Evolutionary conservation across 30 jellyfish, hydroid and myxozoan species (phyloP).

Genomic region (Sanderia malayensis): DNA sequence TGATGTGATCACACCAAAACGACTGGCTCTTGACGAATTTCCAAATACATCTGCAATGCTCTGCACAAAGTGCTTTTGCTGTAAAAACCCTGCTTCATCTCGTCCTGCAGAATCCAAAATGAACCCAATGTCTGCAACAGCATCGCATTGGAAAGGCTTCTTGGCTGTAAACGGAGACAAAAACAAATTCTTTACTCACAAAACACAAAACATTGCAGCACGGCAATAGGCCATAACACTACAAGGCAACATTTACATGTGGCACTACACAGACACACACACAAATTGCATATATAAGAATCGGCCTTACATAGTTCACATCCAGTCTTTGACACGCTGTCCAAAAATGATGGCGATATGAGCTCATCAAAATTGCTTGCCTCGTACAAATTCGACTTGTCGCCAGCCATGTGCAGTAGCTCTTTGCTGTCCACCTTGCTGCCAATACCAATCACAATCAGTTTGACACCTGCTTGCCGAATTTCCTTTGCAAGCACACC

Average conservation of each 20-base stretch:
- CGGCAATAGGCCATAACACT: too few relatives aligned
- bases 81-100: background rate
- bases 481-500: slow-evolving; percentile 54
- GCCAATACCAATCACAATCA: slow-evolving; percentile 68
- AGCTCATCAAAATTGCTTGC: slow-evolving; percentile 61
- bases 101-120: background rate
- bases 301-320: slow-evolving; percentile 43
- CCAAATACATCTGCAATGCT: slow-evolving; percentile 6
- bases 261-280: background rate
- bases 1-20: slow-evolving; percentile 23
- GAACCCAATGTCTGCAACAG: slow-evolving; percentile 13
- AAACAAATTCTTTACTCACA: background rate
- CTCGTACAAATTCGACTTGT: slow-evolving; percentile 23
- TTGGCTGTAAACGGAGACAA: background rate
- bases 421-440: slow-evolving; percentile 26
- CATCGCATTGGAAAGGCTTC: background rate
- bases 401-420: slow-evolving; percentile 57
- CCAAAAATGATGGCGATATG: slow-evolving; percentile 43
- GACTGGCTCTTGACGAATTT: slow-evolving; percentile 6
- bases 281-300: background rate
- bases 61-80: slow-evolving; percentile 5
- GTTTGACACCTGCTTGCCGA: slow-evolving; percentile 35
- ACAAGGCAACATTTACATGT: too few relatives aligned
- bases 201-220: background rate
- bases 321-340: slow-evolving; percentile 16